Evolutionary conservation across 2,113 vertebrate species (phyloP).

Genomic region (Tachysurus fulvidraco): DNA sequence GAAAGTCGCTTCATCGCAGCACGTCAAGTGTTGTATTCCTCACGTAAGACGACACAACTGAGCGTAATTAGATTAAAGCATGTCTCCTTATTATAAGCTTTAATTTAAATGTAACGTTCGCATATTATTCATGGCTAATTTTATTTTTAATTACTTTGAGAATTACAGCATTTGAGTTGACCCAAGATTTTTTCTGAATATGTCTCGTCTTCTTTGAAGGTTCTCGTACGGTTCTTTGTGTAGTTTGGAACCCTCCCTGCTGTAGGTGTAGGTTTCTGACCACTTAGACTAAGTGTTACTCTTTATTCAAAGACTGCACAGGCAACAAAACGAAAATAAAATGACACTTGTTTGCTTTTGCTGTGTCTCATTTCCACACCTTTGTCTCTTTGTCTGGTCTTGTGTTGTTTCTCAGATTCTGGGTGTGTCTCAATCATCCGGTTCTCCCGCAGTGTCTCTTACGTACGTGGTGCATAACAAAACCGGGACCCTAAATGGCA

Average conservation of each 20-base stretch:
- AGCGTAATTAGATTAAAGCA: background rate
- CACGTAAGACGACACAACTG: background rate
- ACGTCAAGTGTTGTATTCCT: background rate
- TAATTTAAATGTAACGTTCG: background rate
- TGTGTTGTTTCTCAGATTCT: conserved; percentile 79
- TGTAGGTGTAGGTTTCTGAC: background rate
- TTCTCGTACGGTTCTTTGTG: background rate
- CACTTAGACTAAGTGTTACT: background rate
- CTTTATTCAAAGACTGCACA: background rate
- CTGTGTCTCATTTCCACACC: background rate
- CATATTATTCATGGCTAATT: background rate
- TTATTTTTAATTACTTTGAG: background rate
- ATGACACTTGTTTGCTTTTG: background rate
- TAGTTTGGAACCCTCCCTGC: background rate
- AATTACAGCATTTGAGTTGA: background rate
- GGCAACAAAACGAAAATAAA: background rate
- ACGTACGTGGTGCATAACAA: conserved; percentile 90
- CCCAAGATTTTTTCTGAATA: too few species aligned
- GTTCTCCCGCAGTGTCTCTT: conserved; percentile 86
- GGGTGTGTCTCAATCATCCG: conserved; percentile 78
- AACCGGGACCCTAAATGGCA: conserved; percentile 86
- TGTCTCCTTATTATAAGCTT: background rate
- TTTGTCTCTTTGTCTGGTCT: conserved; percentile 20
- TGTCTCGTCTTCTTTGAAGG: background rate
- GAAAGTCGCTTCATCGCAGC: background rate